A percentile compares a stretch with the other conserved stretches of the same genome.
phyloP scores from a whole-genome alignment of 2,888 invertebrate genomes.

The Pandemis heparana region DNA sequence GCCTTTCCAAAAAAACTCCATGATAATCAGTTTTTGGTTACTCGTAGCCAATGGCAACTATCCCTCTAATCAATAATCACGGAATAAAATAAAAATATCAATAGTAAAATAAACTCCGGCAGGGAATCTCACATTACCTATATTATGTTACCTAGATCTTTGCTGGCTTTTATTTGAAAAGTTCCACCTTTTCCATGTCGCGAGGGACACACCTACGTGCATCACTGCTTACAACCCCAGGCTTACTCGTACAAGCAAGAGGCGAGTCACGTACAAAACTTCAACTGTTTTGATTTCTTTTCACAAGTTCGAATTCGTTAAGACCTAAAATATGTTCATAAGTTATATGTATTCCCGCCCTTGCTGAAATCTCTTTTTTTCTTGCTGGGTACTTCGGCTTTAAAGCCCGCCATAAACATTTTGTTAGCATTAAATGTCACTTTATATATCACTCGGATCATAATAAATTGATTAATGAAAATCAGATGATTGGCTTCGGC shows the following conservation, averaged over 20 bases:
- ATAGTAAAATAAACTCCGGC: background rate
- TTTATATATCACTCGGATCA: too few relatives aligned
- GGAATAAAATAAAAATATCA: constrained; percentile 3
- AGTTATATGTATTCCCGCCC: background rate
- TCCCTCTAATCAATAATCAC: too few relatives aligned
- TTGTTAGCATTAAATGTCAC: too few relatives aligned
- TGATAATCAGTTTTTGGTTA: too few relatives aligned
- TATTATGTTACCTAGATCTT: constrained; percentile 16
- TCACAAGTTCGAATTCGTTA: background rate
- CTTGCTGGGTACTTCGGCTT: background rate
- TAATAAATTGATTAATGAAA: too few relatives aligned
- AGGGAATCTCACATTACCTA: constrained; percentile 17
- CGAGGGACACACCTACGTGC: constrained; percentile 45
- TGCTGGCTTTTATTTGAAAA: constrained; percentile 59
- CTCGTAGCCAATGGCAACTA: too few relatives aligned
- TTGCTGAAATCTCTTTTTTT: background rate
- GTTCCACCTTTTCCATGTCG: constrained; percentile 60
- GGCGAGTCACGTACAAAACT: constrained; percentile 34
- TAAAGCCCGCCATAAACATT: too few relatives aligned
- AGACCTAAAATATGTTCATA: constrained; percentile 8
- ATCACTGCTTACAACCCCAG: constrained; percentile 14
- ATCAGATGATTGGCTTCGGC: too few relatives aligned
- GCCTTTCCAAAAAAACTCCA: too few relatives aligned
- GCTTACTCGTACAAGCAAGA: constrained; percentile 6
- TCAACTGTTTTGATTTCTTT: constrained; percentile 32